Conservation (phyloP, 2,113 vertebrate genomes). For the Ageneiosus marmoratus region DNA sequence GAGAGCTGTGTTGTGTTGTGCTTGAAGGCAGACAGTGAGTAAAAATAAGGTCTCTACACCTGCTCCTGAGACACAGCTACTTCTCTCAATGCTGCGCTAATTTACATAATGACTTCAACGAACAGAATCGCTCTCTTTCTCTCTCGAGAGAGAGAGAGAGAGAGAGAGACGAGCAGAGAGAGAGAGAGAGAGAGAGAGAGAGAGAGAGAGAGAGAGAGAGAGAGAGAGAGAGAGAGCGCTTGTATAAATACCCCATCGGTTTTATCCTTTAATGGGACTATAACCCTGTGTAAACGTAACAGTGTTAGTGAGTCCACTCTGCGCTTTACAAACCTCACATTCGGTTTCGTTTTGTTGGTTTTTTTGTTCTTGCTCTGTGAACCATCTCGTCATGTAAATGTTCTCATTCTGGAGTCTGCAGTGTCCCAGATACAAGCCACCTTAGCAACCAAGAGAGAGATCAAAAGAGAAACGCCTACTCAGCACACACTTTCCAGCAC, state of each 20-base stretch:
- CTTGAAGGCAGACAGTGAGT: conserved; percentile 20
- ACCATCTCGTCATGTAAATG: conserved; percentile 47
- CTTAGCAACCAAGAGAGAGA: conserved; percentile 55
- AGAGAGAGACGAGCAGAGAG: no score
- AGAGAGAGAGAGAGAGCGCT: neutral
- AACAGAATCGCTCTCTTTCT: neutral
- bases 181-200: no score
- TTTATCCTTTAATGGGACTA: neutral
- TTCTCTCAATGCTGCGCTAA: neutral
- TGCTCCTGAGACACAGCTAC: conserved; percentile 26
- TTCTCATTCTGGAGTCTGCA: conserved; percentile 52
- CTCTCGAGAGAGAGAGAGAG: neutral
- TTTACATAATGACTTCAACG: conserved; percentile 9
- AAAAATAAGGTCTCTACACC: conserved; percentile 34
- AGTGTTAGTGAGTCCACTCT: neutral
- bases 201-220: neutral
- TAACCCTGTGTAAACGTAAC: neutral
- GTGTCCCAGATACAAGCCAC: conserved; percentile 58
- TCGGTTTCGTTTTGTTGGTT: neutral
- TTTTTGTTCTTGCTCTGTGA: conserved; percentile 29
- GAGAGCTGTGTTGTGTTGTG: conserved; percentile 20
- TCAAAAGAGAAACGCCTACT: conserved; percentile 57
- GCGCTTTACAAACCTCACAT: neutral
- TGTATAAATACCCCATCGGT: neutral
- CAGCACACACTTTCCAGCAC: conserved; percentile 44